Base-by-base conservation (phyloP, 2,888 invertebrate genomes). In the Ophion ventricosus region DNA sequence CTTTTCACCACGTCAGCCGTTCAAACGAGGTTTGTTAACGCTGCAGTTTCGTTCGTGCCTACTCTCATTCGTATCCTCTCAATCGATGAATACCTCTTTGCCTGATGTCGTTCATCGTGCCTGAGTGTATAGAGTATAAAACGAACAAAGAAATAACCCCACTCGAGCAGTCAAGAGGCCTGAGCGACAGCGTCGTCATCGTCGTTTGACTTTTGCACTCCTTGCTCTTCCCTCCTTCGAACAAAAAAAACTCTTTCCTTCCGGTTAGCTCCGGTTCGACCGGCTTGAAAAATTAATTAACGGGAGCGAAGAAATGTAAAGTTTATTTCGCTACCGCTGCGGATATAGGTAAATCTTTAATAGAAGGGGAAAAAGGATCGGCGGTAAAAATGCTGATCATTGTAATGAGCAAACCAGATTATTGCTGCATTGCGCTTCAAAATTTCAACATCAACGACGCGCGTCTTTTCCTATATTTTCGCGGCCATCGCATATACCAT, bases 81-180 rank as follows among this genome's bases (percentile, higher is more conserved):
- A 86, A 88, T 87, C 88, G 86, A 89, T 89, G 76, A 83, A 81
- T 61, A 84, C 82, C 80, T 80, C 61, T 79, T 83, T 70, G 61
- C 57, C 59, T 56, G 67, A 54, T 83, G 59, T 56, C 76, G 76
- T 81, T 82, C 75, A 84, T 82, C 78, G 70, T 35, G n/a, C 54
- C 56, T 64, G 43, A 67, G 20, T 64, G 64, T 57, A 40, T 61
- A 82, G 72, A 73, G 59, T 49, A 49, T 4, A 56, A 43, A 8
- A 70, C 76, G 79, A 80, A 87, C 85, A 84, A 87, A 87, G 72
- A 73, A 78, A 59, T 80, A 76, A 85, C 85, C 83, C 83, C 78
- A 83, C 82, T 86, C 67, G 66, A 74, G 56, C 64, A 82, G 84
- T 83, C 86, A 83, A 87, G 86, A 76, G 75, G 69, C 61, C 54